Base-by-base conservation (phyloP, 2,797 vertebrate species). In the Chanos chanos region DNA sequence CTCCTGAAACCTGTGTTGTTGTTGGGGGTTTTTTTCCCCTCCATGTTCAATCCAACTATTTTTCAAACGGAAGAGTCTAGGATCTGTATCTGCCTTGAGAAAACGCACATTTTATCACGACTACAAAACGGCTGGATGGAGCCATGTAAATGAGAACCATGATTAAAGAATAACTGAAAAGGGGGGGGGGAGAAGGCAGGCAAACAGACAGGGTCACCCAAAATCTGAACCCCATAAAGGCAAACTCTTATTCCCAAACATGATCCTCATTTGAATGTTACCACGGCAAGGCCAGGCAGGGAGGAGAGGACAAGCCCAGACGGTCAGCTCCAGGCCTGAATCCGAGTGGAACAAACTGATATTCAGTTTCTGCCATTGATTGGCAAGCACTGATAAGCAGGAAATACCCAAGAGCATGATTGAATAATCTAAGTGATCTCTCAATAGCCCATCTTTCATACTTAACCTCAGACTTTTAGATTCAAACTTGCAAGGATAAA, bases 201-300 rank as follows among this genome's bases (percentile, higher is more conserved):
- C 24, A 48, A 61, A 70, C 66, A 66, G 70, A 61, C 31, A 54
- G 53, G 61, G 72, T 66, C 59, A 60, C 40, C 39, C 27, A 45
- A 27, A 55, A 66, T 65, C 64, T 66, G 56, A 31, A 60, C 45
- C 73, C 66, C 60, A 51, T 74, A 51, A 57, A 74, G 55, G 54
- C 41, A 22, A 65, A 72, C 59, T 54, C 47, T 39, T 50, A 44
- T 33, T 58, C 15, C 40, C 43, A 57, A 54, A 68, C 64, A 66
- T 53, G 45, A 71, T 54, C 51, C 60, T 44, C 43, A 63, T 71
- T 73, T 75, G 62, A 70, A 72, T 77, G 66, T 61, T 59, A 61
- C 24, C 3, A 50, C 54, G 45, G 63, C 64, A 63, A 48, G 25
- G 43, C 31, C 16, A 61, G 37, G 52, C 50, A 65, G 19, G 48